Percentiles rank a stretch among this genome's conserved stretches.
These are phyloP conservation scores for Mystacornis crossleyi DNA, from an alignment of 2,113 vertebrate species.

Conservation along the genomic window DNA sequence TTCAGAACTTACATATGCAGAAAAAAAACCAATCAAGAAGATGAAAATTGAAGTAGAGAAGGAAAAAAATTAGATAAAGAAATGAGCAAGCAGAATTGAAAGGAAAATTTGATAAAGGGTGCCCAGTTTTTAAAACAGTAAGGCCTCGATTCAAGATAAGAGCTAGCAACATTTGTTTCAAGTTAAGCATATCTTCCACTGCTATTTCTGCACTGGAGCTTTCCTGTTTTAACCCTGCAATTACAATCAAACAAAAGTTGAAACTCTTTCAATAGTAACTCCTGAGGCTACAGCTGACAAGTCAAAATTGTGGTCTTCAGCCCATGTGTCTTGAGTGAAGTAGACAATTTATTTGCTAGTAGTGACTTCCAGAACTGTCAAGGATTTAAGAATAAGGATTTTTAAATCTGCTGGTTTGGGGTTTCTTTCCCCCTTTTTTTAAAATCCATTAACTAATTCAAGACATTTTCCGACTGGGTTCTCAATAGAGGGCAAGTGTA, in stretches of 20 bases:
- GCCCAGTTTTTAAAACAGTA: neutral
- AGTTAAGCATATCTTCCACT: neutral
- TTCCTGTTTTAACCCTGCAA: neutral
- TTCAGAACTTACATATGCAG: neutral
- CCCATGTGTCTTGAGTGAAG: neutral
- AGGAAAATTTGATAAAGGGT: neutral
- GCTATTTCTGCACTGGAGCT: neutral
- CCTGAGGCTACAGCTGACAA: neutral
- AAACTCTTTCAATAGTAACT: neutral
- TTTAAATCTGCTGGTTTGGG: neutral
- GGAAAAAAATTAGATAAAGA: neutral
- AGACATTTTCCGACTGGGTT: neutral
- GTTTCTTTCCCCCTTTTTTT: rapidly evolving
- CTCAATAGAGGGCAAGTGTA: neutral
- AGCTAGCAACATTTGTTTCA: neutral
- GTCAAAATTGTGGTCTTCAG: neutral
- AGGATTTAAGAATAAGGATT: neutral
- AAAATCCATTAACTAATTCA: neutral
- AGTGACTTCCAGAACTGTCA: neutral
- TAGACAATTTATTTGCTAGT: neutral
- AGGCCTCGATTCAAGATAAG: neutral
- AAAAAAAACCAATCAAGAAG: neutral
- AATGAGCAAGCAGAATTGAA: neutral
- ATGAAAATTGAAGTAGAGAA: neutral
- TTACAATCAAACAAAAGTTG: neutral